Base-by-base conservation (phyloP, 2,797 vertebrate genomes). In the Spondyliosoma cantharus region DNA sequence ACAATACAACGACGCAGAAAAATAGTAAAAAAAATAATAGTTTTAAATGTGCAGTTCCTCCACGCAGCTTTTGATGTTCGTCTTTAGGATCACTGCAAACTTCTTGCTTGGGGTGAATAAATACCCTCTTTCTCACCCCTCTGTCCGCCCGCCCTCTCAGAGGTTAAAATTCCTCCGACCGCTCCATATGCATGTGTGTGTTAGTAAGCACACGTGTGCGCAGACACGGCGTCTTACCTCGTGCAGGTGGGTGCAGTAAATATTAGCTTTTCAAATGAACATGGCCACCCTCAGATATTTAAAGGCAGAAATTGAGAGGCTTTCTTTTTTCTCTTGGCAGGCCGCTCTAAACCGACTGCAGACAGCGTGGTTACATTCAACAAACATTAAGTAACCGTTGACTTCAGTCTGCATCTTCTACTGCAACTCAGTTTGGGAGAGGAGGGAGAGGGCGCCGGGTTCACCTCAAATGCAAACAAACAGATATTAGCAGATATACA, bases 191-290 rank as follows among this genome's bases (percentile, higher is more conserved):
- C 78, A 37, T 71, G 85, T 79, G 74, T 29, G 68, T 60, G 70
- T 89, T 81, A 77, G 74, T 82, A 75, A 87, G 88, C 74, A 66
- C 32, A 75, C n/a, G 73, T 86, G 84, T 85, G 81, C 56, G 15
- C 73, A 78, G 71, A 82, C 86, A 83, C 22, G 50, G 65, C 74
- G 83, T 82, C 88, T 78, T 76, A 87, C 87, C 86, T 86, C 7
- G 25, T 80, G 80, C 91, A 94, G 93, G 93, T 93, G 92, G 84
- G 74, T 80, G 93, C 89, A 78, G 94, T 93, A 93, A 95, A 95
- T 94, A 94, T 95, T 94, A 93, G 93, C 92, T 93, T 93, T 94
- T 93, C 93, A 92, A 92, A 92, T 93, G 87, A 93, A 91, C 85
- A 84, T 71, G 91, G 89, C 90, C 92, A 91, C 91, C 90, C 87